phyloP scores from a whole-genome alignment of 2,797 vertebrate genomes.

The Enteromius treurensis region DNA sequence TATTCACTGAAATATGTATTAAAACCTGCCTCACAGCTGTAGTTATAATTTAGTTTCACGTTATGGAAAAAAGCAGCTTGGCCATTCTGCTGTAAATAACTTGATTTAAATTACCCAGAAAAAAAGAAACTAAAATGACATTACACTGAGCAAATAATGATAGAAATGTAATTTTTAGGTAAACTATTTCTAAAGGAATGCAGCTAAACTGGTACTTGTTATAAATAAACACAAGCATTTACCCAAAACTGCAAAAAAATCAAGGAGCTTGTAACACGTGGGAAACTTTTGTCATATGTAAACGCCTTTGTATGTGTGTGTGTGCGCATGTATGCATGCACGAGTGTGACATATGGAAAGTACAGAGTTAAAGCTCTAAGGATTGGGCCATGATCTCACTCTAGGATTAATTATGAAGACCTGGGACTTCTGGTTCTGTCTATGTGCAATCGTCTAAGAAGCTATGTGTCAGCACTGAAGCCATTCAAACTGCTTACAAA shows the following conservation, averaged over 20 bases:
- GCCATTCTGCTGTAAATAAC: neutral
- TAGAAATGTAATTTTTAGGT: neutral
- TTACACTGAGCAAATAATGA: constrained; percentile 1
- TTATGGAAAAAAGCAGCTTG: neutral
- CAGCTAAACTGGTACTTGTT: neutral
- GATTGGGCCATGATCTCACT: constrained; percentile 51
- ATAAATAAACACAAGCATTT: neutral
- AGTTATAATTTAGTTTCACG: neutral
- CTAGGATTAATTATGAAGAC: constrained; percentile 57
- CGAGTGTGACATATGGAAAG: constrained; percentile 50
- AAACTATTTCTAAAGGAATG: neutral
- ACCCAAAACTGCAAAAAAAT: neutral
- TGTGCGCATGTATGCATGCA: constrained; percentile 9
- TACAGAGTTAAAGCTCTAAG: constrained; percentile 49
- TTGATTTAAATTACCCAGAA: neutral
- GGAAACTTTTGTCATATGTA: constrained; percentile 19
- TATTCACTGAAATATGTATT: neutral
- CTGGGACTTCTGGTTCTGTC: constrained; percentile 58
- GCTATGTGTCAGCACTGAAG: constrained; percentile 55
- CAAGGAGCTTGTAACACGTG: constrained; percentile 10
- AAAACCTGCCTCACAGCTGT: neutral
- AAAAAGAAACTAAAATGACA: neutral
- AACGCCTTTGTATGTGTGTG: neutral
- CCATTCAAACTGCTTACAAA: constrained; percentile 59
- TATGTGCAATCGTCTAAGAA: constrained; percentile 54